Percentiles rank a stretch among this genome's conserved stretches.
These are phyloP conservation scores for Synergus itoensis DNA, from an alignment of 2,888 invertebrate species.

Conservation along the genomic window DNA sequence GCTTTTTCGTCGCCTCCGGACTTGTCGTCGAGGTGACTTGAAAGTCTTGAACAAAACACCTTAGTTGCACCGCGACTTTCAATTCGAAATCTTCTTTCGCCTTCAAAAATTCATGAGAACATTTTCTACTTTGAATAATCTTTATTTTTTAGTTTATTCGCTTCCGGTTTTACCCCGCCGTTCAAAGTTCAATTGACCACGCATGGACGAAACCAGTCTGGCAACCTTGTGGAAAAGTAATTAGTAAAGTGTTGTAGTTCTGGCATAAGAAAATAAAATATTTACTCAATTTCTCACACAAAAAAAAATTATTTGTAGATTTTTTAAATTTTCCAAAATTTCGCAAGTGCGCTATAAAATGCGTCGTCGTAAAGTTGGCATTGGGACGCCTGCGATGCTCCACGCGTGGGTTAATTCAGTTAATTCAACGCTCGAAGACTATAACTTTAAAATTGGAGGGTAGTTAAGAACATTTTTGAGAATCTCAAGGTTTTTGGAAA, in stretches of 20 bases:
- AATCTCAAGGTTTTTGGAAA: not conserved
- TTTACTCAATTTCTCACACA: not conserved
- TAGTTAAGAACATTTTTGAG: not conserved
- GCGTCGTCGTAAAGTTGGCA: conserved; percentile 69
- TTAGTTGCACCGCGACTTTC: conserved; percentile 24
- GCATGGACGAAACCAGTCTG: not conserved
- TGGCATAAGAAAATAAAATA: not conserved
- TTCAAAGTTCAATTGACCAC: conserved; percentile 21
- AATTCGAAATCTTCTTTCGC: conserved; percentile 8
- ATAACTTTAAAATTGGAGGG: not conserved
- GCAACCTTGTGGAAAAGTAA: not conserved
- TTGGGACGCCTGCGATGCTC: conserved; percentile 60
- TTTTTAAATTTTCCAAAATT: conserved; percentile 4
- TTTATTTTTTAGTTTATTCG: conserved; percentile 9
- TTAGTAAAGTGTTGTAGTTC: not conserved
- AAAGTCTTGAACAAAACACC: not conserved
- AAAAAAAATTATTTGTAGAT: not conserved
- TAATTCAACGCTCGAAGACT: not conserved
- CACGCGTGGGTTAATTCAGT: not conserved
- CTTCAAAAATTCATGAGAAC: not conserved
- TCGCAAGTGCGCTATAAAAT: conserved; percentile 60
- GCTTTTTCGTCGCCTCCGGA: not conserved
- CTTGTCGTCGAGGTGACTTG: conserved; percentile 3
- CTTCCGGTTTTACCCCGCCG: conserved; percentile 28
- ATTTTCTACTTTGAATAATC: conserved; percentile 18